phyloP scores from a whole-genome alignment of 2,888 invertebrate genomes.

The Cacoxenus indagator region DNA sequence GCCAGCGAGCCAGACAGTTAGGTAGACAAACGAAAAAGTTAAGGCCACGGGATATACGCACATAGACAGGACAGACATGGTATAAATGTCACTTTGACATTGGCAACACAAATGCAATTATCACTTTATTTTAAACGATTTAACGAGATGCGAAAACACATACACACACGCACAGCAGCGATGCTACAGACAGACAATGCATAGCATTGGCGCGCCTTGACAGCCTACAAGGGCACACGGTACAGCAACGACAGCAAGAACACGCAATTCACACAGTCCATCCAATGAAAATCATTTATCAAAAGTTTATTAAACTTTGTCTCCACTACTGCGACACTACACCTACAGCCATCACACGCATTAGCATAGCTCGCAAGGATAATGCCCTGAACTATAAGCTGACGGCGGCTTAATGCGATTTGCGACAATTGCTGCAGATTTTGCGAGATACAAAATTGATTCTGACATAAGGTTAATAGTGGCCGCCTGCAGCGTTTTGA shows the following conservation, averaged over 20 bases:
- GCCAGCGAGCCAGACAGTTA: conserved; percentile 16
- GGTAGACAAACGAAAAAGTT: conserved; percentile 22
- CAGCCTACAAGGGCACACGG: conserved; percentile 54
- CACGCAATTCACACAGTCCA: background rate
- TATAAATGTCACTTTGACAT: conserved; percentile 55
- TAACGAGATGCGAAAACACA: conserved; percentile 38
- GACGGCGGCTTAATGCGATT: conserved; percentile 32
- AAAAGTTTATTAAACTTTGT: conserved; percentile 1
- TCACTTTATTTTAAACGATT: conserved; percentile 65
- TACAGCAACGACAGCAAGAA: conserved; percentile 48
- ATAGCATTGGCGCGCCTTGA: conserved; percentile 53
- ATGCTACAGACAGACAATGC: conserved; percentile 30
- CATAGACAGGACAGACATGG: conserved; percentile 3
- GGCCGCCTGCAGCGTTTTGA: conserved; percentile 16
- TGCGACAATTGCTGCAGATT: conserved; percentile 53
- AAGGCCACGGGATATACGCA: conserved; percentile 13
- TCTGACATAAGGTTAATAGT: conserved; percentile 62
- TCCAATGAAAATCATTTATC: background rate
- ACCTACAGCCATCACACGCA: conserved; percentile 4
- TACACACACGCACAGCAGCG: conserved; percentile 28
- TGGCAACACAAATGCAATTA: conserved; percentile 64
- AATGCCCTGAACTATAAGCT: too few species aligned
- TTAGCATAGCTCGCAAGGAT: conserved; percentile 25
- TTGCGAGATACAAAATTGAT: conserved; percentile 45
- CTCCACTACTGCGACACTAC: background rate